A percentile compares a stretch with the other conserved stretches of the same genome.
phyloP scores from a whole-genome alignment of 2,888 invertebrate genomes.

The Loripinus fragilis region DNA sequence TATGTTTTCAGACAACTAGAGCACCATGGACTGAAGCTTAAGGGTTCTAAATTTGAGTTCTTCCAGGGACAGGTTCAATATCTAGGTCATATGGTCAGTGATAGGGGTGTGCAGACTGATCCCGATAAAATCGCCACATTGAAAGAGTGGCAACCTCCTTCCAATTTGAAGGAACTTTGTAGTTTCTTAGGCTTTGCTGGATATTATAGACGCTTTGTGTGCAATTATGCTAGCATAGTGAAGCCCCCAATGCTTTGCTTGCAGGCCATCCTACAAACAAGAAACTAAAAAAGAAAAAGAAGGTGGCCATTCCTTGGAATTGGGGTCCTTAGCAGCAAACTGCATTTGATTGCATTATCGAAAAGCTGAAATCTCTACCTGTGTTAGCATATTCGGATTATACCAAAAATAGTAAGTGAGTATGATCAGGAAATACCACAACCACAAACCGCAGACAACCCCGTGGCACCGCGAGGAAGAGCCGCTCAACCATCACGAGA shows the following conservation, averaged over 20 bases:
- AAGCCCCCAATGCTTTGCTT: conserved; percentile 12
- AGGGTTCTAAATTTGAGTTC: conserved; percentile 47
- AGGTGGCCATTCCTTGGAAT: background rate
- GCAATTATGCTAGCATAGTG: background rate
- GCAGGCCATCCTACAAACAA: no score
- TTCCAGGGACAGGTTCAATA: conserved; percentile 30
- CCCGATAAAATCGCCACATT: conserved; percentile 45
- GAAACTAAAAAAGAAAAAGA: background rate
- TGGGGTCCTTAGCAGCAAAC: background rate
- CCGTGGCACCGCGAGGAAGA: no score
- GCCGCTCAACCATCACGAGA: no score
- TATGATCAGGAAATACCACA: conserved; percentile 34
- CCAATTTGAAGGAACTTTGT: background rate
- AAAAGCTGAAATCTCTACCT: background rate
- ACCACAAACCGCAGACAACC: no score
- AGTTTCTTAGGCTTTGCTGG: conserved; percentile 17
- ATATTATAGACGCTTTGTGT: conserved; percentile 24
- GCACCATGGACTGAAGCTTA: conserved; percentile 46
- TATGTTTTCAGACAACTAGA: conserved; percentile 39
- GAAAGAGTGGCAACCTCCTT: conserved; percentile 37
- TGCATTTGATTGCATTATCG: no score
- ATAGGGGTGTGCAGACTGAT: conserved; percentile 41
- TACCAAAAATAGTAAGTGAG: background rate
- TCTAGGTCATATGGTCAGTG: conserved; percentile 33
- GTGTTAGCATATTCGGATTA: background rate